Evolutionary conservation across 2,113 vertebrate genomes (phyloP), one percentile per base, ranked within the genome.

Genomic region (Merops nubicus): DNA sequence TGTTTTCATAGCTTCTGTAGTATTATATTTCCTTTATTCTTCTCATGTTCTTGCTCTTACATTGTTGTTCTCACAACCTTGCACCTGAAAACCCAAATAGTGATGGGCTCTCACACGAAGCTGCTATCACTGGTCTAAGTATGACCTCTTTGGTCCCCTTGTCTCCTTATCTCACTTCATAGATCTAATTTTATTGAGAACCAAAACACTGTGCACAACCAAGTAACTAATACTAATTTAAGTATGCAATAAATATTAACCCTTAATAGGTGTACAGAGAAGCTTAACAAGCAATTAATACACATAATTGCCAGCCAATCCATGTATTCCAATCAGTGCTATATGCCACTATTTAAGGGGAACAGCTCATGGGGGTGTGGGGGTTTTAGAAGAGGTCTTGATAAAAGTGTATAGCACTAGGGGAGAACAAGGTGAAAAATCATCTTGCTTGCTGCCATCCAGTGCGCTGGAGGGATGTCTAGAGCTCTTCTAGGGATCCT

Each of bases 271-370:
- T 15, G 4, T 13, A 56, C 8, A 12, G 13, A 73, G 5, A 57
- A 33, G 16, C 18, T 84, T 84, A 69, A 74, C 5, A 62, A 36
- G 13, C 2, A 51, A 28, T 13, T 57, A 78, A 40, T 29, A 16
- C 2, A 6, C 13, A 21, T 21, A 31, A 22, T 16, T 50, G 5
- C 7, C 28, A 45, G 28, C 7, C 70, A 53, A 65, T 87, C 81
- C 33, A 34, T 2, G 2, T 26, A 40, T 28, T 15, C 29, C 12
- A 31, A 3, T 25, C 19, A n/a, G 22, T 1, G 0, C 5, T 54
- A 63, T n/a, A 59, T 15, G 2, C 2, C 22, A 43, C 28, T 4
- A 26, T 16, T 62, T 56, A 40, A 65, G 11, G 5, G n/a, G 8
- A 77, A 68, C 3, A 38, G 48, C 5, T 4, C 9, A 26, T 11